phyloP scores from a whole-genome alignment of 2,797 vertebrate genomes.

The Tiaroga cobitis region DNA sequence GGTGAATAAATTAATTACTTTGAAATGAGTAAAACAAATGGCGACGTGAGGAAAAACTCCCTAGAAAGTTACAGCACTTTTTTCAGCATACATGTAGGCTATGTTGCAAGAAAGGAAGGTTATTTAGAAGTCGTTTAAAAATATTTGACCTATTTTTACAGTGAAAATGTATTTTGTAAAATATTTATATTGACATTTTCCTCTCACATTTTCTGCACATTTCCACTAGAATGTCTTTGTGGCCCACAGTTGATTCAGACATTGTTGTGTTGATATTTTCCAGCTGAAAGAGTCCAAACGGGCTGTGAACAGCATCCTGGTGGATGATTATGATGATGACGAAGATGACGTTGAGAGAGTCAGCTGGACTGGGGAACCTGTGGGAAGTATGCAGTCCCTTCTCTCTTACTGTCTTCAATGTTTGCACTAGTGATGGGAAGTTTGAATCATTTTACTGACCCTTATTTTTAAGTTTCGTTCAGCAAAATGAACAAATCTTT shows the following conservation, averaged over 20 bases:
- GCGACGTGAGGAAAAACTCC: not conserved
- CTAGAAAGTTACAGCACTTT: not conserved
- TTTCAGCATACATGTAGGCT: not conserved
- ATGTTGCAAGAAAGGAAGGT: not conserved
- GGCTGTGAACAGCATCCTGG: constrained; percentile 89
- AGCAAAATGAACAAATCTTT: too few species aligned
- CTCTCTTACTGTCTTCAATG: not conserved
- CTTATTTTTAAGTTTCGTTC: not conserved
- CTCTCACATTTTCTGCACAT: not conserved
- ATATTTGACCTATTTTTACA: not conserved
- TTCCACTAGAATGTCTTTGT: not conserved
- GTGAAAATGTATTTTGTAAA: not conserved
- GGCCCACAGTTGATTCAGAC: not conserved
- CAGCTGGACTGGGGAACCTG: constrained; percentile 94
- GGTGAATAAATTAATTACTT: not conserved
- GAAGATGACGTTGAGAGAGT: constrained; percentile 85
- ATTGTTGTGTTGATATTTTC: not conserved
- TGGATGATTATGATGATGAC: constrained; percentile 81
- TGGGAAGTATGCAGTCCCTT: constrained; percentile 86
- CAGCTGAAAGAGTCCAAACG: constrained; percentile 92
- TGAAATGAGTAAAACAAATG: not conserved
- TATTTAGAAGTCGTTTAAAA: not conserved
- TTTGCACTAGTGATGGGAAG: not conserved
- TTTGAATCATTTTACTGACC: not conserved
- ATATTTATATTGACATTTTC: not conserved